phyloP scores from a whole-genome alignment of 2,888 invertebrate genomes.

The Hydroisotoma schaefferi region DNA sequence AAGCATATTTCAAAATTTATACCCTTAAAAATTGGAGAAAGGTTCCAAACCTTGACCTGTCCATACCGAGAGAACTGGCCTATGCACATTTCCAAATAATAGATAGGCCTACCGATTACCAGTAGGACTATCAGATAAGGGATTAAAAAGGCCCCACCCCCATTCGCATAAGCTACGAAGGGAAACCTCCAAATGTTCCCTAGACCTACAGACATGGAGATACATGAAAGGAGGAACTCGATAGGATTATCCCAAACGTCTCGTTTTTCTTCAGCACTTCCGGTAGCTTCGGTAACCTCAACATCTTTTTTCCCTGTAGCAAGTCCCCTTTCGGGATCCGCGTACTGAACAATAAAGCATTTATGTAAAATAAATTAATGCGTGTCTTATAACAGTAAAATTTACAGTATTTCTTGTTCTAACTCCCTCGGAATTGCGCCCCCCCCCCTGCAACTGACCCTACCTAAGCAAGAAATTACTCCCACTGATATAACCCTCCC shows the following conservation, averaged over 20 bases:
- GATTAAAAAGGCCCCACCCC: constrained; percentile 49
- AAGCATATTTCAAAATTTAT: no score
- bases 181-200: constrained; percentile 59
- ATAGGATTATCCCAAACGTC: constrained; percentile 59
- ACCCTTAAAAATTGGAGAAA: constrained; percentile 36
- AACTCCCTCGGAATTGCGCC: no score
- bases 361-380: neutral
- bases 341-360: no score
- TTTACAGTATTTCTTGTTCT: neutral
- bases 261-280: constrained; percentile 8
- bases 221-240: constrained; percentile 67
- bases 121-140: constrained; percentile 51
- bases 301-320: no score
- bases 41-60: constrained; percentile 55
- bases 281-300: no score
- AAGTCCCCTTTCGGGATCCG: no score
- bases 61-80: constrained; percentile 57
- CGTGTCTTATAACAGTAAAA: neutral
- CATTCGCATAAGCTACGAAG: constrained; percentile 20
- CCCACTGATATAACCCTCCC: no score
- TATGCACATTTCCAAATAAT: constrained; percentile 55
- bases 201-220: constrained; percentile 66
- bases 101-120: constrained; percentile 52
- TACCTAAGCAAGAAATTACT: no score
- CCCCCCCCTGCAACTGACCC: no score